Conservation (phyloP, 2,888 invertebrate species). For the Caradrina kadenii region DNA sequence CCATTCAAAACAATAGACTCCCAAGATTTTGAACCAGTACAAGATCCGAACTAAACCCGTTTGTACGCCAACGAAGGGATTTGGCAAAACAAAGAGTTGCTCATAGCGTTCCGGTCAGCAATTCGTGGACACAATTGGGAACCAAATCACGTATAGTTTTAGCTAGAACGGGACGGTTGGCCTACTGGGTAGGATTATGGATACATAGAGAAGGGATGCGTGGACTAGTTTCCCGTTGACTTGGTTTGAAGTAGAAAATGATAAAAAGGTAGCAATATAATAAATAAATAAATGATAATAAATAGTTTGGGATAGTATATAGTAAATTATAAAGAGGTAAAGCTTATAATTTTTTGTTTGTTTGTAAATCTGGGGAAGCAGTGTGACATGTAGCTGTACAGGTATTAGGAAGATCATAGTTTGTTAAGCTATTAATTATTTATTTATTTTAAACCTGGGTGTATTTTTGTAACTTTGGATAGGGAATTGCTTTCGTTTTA, state of each 20-base stretch:
- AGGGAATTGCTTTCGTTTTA: too few relatives aligned
- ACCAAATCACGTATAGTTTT: constrained; percentile 66
- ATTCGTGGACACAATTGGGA: constrained; percentile 59
- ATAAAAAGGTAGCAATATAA: neutral
- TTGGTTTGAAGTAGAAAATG: neutral
- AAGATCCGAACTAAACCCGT: constrained; percentile 41
- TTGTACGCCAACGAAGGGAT: constrained; percentile 64
- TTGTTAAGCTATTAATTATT: too few relatives aligned
- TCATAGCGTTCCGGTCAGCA: constrained; percentile 61
- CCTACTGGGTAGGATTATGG: constrained; percentile 25
- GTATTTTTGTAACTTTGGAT: too few relatives aligned
- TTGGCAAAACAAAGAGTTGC: constrained; percentile 68
- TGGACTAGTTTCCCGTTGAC: neutral
- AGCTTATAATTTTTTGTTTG: too few relatives aligned
- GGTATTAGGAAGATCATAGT: too few relatives aligned
- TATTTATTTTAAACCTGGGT: too few relatives aligned
- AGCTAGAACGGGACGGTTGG: constrained; percentile 32
- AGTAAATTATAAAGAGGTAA: too few relatives aligned
- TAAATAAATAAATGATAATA: too few relatives aligned
- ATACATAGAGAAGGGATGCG: neutral
- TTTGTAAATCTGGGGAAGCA: too few relatives aligned
- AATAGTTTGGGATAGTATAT: too few relatives aligned
- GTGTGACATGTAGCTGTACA: too few relatives aligned
- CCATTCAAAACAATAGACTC: constrained; percentile 17
- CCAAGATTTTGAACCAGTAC: constrained; percentile 1